phyloP scores from a whole-genome alignment of 2,797 vertebrate species.

The Helarctos malayanus region DNA sequence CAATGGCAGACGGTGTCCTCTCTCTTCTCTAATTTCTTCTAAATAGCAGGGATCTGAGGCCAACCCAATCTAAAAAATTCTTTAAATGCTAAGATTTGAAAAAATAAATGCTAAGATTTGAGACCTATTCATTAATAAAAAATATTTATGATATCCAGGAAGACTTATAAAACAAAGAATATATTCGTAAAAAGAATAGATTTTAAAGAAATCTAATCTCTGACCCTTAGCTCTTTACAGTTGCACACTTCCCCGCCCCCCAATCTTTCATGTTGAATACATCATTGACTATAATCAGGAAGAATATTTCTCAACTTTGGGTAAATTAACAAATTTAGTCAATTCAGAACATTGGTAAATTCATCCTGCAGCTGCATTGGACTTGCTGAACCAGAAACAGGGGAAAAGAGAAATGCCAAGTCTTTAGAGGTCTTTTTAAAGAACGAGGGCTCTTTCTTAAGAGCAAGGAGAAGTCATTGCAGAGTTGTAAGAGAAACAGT shows the following conservation, averaged over 20 bases:
- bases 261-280: neutral
- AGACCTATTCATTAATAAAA: neutral
- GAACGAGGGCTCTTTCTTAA: neutral
- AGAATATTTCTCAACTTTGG: neutral
- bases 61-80: neutral
- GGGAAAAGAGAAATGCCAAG: neutral
- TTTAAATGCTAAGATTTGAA: neutral
- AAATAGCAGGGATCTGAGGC: neutral
- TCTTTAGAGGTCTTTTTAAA: neutral
- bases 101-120: neutral
- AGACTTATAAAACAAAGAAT: neutral
- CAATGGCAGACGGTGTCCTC: neutral
- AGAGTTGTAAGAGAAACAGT: neutral
- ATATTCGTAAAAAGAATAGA: neutral
- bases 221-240: neutral
- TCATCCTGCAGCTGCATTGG: neutral
- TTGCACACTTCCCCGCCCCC: neutral
- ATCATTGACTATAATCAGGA: neutral
- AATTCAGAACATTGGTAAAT: neutral
- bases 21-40: neutral
- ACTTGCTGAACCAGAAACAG: neutral
- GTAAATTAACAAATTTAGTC: neutral
- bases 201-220: neutral
- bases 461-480: neutral
- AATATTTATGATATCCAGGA: neutral